Percentiles rank a stretch among this genome's conserved stretches.
phyloP scores from a whole-genome alignment of 2,113 vertebrate genomes.

The Numenius arquata region DNA sequence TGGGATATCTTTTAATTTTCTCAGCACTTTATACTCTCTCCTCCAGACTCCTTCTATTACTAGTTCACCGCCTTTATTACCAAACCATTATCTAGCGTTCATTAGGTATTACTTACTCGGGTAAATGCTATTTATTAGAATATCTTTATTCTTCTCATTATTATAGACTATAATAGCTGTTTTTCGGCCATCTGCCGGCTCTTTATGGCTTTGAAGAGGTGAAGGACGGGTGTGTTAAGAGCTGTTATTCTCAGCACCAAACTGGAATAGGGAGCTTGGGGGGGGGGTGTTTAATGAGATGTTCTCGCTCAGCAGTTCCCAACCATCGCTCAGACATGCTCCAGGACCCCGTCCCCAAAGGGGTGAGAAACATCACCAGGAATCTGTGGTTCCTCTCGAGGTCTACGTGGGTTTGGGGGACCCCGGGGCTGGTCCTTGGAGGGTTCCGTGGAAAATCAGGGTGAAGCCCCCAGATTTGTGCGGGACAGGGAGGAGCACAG shows the following conservation, averaged over 20 bases:
- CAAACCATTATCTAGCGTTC: background rate
- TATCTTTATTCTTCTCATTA: background rate
- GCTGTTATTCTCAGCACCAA: background rate
- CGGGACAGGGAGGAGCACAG: background rate
- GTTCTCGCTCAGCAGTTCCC: background rate
- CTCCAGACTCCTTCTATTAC: background rate
- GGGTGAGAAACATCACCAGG: background rate
- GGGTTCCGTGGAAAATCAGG: rapidly evolving
- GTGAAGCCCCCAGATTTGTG: background rate
- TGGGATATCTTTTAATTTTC: background rate
- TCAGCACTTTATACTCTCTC: background rate
- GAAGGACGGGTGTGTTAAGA: background rate
- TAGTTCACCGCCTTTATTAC: background rate
- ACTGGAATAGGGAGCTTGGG: background rate
- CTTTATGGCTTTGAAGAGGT: background rate
- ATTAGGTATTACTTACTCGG: background rate
- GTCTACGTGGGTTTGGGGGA: background rate
- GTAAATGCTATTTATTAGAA: background rate
- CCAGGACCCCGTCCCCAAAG: rapidly evolving
- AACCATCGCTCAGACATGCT: rapidly evolving
- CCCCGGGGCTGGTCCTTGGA: background rate
- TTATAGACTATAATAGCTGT: background rate
- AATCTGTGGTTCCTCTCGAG: background rate
- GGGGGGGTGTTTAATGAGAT: background rate
- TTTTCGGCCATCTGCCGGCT: background rate